A percentile compares a stretch with the other conserved stretches of the same genome.
phyloP scores from a whole-genome alignment of 2,113 vertebrate genomes.

The Guaruba guarouba region DNA sequence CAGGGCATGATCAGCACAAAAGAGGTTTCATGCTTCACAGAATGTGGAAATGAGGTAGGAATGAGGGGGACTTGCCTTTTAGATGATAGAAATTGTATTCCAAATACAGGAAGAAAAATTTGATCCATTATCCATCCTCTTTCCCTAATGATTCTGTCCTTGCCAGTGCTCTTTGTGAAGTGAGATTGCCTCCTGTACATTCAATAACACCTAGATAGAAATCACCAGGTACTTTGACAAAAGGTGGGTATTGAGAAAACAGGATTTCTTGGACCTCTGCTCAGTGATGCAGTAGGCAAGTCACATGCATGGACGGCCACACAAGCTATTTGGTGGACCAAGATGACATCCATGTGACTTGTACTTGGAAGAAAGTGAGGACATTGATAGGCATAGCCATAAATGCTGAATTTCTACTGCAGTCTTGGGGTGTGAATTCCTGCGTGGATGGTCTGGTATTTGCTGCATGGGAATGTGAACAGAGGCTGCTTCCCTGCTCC shows the following conservation, averaged over 20 bases:
- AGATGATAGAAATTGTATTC: background rate
- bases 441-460: background rate
- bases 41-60: background rate
- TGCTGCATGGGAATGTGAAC: background rate
- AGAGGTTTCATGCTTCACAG: background rate
- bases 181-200: background rate
- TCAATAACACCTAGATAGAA: background rate
- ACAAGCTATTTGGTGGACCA: accelerated
- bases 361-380: background rate
- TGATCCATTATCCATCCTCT: background rate
- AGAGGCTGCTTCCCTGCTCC: background rate
- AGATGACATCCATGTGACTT: background rate
- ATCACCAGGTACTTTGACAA: background rate
- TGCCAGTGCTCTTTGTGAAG: background rate
- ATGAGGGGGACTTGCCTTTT: background rate
- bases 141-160: background rate
- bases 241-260: background rate
- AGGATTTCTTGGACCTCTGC: background rate
- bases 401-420: background rate
- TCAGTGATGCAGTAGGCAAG: background rate
- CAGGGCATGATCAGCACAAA: background rate
- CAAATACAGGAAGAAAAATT: background rate
- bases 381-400: background rate
- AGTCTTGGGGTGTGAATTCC: background rate
- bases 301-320: background rate